Percentiles rank a stretch among this genome's conserved stretches.
These are phyloP conservation scores for Dicrurus megarhynchus DNA, from an alignment of 2,113 vertebrate genomes.

Conservation along the genomic window DNA sequence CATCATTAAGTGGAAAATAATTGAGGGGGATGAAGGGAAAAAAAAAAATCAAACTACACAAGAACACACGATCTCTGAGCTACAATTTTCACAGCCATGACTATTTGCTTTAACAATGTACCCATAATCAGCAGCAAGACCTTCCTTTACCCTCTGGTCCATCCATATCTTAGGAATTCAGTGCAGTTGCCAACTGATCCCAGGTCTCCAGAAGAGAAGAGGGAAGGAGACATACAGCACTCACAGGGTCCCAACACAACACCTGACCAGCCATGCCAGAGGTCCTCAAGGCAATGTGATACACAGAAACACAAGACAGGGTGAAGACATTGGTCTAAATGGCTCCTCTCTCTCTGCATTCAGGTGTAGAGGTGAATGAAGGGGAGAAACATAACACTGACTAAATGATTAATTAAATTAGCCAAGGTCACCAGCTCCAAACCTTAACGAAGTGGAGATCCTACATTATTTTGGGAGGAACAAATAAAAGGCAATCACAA, in stretches of 20 bases:
- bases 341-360: background rate
- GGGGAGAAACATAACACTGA: background rate
- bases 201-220: background rate
- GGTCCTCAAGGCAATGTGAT: background rate
- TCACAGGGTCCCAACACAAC: background rate
- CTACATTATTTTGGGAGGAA: background rate
- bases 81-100: background rate
- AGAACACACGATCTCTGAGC: background rate
- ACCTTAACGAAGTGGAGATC: background rate
- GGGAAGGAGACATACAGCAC: background rate
- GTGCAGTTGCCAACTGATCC: background rate
- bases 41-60: background rate
- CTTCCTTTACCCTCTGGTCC: background rate
- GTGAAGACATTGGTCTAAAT: background rate
- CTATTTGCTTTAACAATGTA: background rate
- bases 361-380: background rate
- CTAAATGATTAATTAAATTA: background rate
- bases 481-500: background rate
- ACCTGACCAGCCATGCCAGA: background rate
- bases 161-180: fast-evolving
- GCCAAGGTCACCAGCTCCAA: background rate
- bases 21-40: fast-evolving
- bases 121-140: background rate
- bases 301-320: background rate
- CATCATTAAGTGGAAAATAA: background rate